Evolutionary conservation across 2,797 vertebrate species (phyloP), one percentile per base, ranked within the genome.

Genomic region (Pangasius krempfi): DNA sequence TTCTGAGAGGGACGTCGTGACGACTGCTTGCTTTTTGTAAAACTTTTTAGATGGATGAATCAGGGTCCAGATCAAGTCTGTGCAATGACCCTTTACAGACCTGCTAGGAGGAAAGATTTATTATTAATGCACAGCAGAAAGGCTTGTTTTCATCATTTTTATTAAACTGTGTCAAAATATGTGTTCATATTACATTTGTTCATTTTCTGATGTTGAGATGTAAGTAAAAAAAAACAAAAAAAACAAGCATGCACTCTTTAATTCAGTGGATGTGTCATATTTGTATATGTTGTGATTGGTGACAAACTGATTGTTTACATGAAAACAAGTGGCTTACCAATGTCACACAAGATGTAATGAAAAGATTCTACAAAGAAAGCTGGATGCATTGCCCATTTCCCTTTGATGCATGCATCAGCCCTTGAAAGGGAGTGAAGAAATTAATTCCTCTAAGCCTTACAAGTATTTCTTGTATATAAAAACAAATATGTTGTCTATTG

Each of bases 211-310:
- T 54, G 25, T 56, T 68, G n/a, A 44, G 25, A 50, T 54, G 33
- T 70, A 30, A 56, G 20, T 52, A 7, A 62, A 75, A 7, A 47
- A 75, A 44, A 75, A 14, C 4, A 40, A 40, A 40, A 40, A 40
- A 40, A 40, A 54, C 4, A 8, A 86, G 52, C 66, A 82, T 82
- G 78, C 16, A 30, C 58, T 50, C 58, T 76, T 76, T 64, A 3
- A 76, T n/a, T 64, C 22, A 80, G 16, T 30, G 27, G 44, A 47
- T 79, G 52, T 73, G 66, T 62, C 1, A 72, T 80, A 68, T 89
- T 75, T 76, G 88, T 76, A 89, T 66, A 89, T 76, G 44, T 79
- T 68, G 47, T 88, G 70, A 37, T 82, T 82, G 44, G 44, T 82
- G 44, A 40, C 16, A 27, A 84, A 70, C 13, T 75, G 16, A 54